Conservation (phyloP, 2,888 invertebrate genomes). For the Julus scandinavius region DNA sequence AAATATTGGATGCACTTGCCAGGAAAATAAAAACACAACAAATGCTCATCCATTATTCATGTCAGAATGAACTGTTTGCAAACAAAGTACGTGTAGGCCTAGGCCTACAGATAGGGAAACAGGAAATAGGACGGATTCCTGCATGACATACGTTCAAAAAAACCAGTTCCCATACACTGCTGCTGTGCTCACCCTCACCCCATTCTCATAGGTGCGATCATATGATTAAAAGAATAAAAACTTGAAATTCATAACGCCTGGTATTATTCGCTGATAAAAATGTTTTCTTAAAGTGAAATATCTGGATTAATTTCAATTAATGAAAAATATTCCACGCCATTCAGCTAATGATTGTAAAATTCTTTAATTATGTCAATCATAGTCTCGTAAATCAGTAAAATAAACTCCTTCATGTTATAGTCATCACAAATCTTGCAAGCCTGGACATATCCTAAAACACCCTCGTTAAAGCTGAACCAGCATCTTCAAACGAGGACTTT, state of each 20-base stretch:
- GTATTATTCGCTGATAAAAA: neutral
- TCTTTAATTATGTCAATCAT: too few relatives aligned
- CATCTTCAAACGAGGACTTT: too few relatives aligned
- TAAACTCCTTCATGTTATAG: too few relatives aligned
- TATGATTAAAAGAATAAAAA: conserved; percentile 26
- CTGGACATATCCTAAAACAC: too few relatives aligned
- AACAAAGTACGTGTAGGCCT: neutral
- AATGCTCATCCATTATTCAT: conserved; percentile 21
- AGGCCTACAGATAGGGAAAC: neutral
- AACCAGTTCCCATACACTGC: conserved; percentile 4
- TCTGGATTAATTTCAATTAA: too few relatives aligned
- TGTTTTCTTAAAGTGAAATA: neutral
- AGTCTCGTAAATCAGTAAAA: too few relatives aligned
- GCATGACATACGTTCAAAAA: conserved; percentile 7
- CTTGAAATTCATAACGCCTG: neutral
- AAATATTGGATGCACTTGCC: conserved; percentile 13
- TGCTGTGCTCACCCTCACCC: neutral
- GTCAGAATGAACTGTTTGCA: conserved; percentile 21
- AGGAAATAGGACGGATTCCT: conserved; percentile 21
- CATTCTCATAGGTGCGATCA: neutral
- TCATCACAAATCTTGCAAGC: too few relatives aligned
- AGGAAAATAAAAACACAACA: neutral
- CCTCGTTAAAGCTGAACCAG: too few relatives aligned
- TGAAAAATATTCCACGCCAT: too few relatives aligned
- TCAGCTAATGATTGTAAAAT: too few relatives aligned